These are phyloP conservation scores for Manis javanica DNA, from an alignment of 2,797 vertebrate species.

Conservation along the genomic window DNA sequence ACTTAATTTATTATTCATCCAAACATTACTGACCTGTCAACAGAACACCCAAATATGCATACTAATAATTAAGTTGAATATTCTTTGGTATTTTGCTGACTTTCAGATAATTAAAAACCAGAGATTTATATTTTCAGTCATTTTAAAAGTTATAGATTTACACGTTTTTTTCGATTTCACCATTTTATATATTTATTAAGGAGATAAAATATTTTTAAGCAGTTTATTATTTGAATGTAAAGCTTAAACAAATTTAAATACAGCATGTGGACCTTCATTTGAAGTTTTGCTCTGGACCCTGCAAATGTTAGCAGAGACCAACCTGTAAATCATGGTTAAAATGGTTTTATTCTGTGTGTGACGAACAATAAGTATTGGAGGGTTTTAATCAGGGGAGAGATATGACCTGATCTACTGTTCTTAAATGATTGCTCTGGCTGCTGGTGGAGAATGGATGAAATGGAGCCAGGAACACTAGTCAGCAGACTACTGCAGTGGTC, in stretches of 20 bases:
- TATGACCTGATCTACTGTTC: no score
- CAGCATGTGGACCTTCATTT: neutral
- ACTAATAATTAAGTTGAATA: neutral
- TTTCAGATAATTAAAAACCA: neutral
- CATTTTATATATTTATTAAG: conserved; percentile 11
- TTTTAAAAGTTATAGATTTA: neutral
- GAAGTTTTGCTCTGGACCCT: neutral
- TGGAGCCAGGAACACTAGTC: no score
- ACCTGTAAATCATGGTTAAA: neutral
- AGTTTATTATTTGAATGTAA: conserved; percentile 5
- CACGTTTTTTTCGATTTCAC: neutral
- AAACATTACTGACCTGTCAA: neutral
- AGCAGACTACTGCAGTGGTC: neutral
- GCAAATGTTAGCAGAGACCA: neutral
- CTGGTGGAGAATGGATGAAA: neutral
- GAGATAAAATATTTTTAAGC: neutral
- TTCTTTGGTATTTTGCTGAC: neutral
- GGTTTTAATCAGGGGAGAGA: neutral
- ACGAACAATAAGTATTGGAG: neutral
- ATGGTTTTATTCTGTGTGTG: neutral
- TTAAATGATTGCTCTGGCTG: neutral
- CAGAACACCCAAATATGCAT: neutral
- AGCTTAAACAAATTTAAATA: neutral
- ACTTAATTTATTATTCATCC: conserved; percentile 29
- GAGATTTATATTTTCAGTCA: neutral